phyloP scores from a whole-genome alignment of 2,113 vertebrate genomes.

The Oryzias curvinotus region DNA sequence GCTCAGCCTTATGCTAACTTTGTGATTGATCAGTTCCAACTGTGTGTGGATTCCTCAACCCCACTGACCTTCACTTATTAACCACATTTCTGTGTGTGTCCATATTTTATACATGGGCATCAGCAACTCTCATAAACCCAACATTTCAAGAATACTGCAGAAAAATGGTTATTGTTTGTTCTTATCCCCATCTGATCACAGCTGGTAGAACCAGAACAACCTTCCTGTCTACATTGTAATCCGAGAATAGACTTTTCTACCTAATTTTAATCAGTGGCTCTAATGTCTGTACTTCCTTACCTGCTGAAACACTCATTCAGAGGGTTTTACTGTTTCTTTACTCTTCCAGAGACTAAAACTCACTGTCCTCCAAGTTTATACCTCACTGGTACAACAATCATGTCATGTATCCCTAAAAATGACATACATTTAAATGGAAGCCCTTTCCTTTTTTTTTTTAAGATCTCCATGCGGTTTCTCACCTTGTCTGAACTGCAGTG shows the following conservation, averaged over 20 bases:
- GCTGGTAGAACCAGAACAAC: neutral
- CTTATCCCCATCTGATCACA: neutral
- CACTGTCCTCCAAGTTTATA: constrained; percentile 35
- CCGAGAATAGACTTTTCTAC: neutral
- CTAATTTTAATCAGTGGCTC: neutral
- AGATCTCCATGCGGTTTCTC: neutral
- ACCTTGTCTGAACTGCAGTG: constrained; percentile 12
- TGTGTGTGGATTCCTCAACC: neutral
- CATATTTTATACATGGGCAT: neutral
- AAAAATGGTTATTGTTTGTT: too few species aligned
- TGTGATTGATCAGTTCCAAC: neutral
- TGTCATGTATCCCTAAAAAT: too few species aligned
- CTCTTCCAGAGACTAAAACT: constrained; percentile 10
- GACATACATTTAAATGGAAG: too few species aligned
- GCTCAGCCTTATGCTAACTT: too few species aligned
- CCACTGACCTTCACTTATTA: constrained; percentile 61
- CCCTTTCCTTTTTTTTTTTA: too few species aligned
- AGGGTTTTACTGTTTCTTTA: neutral
- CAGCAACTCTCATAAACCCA: neutral
- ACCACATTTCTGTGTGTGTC: neutral
- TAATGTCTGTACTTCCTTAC: neutral
- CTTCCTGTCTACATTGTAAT: neutral
- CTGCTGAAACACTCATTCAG: neutral
- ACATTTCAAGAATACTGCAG: neutral
- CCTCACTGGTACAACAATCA: constrained; percentile 2